Evolutionary conservation across 2,888 invertebrate species (phyloP), one percentile per base, ranked within the genome.

Genomic region (Willowsia nigromaculata): DNA sequence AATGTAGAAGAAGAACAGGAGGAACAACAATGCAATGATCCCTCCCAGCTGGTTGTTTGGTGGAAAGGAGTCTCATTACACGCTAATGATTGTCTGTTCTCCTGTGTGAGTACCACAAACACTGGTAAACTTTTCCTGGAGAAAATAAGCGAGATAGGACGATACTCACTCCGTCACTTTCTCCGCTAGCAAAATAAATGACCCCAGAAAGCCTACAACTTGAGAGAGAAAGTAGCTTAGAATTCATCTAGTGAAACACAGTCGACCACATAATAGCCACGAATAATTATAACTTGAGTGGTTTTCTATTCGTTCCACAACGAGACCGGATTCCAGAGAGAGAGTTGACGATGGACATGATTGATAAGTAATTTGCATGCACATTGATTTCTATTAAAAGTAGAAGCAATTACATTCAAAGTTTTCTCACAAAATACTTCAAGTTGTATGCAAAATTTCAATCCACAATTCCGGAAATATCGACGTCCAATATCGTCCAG

Each of bases 61-160:
- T 30, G 13, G 13, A 59, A 11, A 30, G 27, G 25, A 65, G 65
- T 76, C 43, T 27, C 85, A 85, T 78, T 85, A 65, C 50, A 47
- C 78, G 78, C 65, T 78, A 78, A 85, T 78, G 85, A 78, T 27
- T 85, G 37, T 33, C 56, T 74, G 59, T 37, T 85, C 40, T 59
- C n/a, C 15, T 11, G 53, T 53, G 7, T 53, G 53, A 53, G 13
- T 53, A 18, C 7, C 9, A 50, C n/a, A n/a, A n/a, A n/a, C n/a
- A n/a, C n/a, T n/a, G n/a, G n/a, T n/a, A n/a, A n/a, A n/a, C n/a
- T n/a, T n/a, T n/a, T n/a, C n/a, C n/a, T n/a, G 25, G 25, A 59
- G 25, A 37, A 78, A 78, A 78, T 13, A 25, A 47, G 37, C 11
- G 53, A 25, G n/a, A 50, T 27, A 43, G 18, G 33, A 43, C 3